phyloP scores from a whole-genome alignment of 1,140 invertebrate species.

The Drosophila kepulauana region DNA sequence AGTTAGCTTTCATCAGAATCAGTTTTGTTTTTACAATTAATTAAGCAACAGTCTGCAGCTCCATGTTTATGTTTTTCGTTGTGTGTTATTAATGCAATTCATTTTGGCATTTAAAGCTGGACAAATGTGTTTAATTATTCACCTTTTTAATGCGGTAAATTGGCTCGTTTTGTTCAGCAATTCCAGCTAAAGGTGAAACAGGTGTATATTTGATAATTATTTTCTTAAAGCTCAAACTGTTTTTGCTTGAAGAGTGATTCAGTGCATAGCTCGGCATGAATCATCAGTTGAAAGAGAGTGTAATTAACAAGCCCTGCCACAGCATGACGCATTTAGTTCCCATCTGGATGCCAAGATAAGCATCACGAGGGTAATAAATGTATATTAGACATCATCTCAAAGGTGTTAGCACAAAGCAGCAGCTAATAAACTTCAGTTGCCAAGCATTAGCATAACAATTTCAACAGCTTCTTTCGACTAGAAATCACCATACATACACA shows the following conservation, averaged over 20 bases:
- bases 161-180: constrained; percentile 12
- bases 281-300: background rate
- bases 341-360: background rate
- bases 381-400: background rate
- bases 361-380: background rate
- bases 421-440: constrained; percentile 27
- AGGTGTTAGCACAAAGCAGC: background rate
- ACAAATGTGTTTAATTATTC: constrained; percentile 35
- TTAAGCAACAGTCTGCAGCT: constrained; percentile 57
- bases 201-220: constrained; percentile 8
- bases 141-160: constrained; percentile 11
- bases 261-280: background rate
- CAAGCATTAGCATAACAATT: constrained; percentile 62
- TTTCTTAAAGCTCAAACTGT: background rate
- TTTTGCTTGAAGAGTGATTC: background rate
- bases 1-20: background rate
- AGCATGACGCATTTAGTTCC: background rate
- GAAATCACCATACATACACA: background rate
- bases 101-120: constrained; percentile 46
- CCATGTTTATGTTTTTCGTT: constrained; percentile 33
- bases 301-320: background rate
- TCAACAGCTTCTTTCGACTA: constrained; percentile 19
- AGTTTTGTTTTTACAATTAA: constrained; percentile 40
- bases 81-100: constrained; percentile 53
- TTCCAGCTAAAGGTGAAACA: constrained; percentile 12